phyloP scores from a whole-genome alignment of 2,888 invertebrate genomes.

The Drosophila diplacantha region DNA sequence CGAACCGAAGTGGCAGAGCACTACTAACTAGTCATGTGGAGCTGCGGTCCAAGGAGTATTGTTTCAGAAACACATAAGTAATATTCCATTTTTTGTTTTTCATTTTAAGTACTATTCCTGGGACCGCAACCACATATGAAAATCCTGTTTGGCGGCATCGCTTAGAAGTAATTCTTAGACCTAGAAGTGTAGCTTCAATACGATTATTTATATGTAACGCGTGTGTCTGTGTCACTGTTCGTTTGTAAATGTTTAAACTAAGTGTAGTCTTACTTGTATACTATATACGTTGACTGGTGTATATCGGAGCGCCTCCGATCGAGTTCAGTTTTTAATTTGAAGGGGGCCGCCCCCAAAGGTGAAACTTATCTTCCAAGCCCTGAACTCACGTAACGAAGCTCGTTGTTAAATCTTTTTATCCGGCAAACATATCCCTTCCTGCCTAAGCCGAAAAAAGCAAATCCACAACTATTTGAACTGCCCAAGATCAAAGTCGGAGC shows the following conservation, averaged over 20 bases:
- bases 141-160: constrained; percentile 38
- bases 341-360: constrained; percentile 19
- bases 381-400: constrained; percentile 19
- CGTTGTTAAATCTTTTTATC: constrained; percentile 58
- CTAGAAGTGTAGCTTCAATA: constrained; percentile 54
- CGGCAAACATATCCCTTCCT: constrained; percentile 24
- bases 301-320: constrained; percentile 12
- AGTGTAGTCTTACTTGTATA: constrained; percentile 50
- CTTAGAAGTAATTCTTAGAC: constrained; percentile 42
- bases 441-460: constrained; percentile 15
- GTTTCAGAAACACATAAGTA: background rate
- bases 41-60: constrained; percentile 14
- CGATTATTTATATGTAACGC: constrained; percentile 46
- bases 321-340: constrained; percentile 13
- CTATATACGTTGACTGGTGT: constrained; percentile 20
- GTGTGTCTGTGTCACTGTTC: constrained; percentile 48
- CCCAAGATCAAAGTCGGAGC: constrained; percentile 59
- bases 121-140: constrained; percentile 3
- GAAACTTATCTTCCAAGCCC: constrained; percentile 27
- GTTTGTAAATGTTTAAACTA: constrained; percentile 66
- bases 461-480: constrained; percentile 69
- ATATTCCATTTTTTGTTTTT: background rate
- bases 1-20: constrained; percentile 32
- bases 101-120: background rate
- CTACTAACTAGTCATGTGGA: constrained; percentile 22